phyloP scores from a whole-genome alignment of 2,888 invertebrate species.

The Amphimallon solstitiale region DNA sequence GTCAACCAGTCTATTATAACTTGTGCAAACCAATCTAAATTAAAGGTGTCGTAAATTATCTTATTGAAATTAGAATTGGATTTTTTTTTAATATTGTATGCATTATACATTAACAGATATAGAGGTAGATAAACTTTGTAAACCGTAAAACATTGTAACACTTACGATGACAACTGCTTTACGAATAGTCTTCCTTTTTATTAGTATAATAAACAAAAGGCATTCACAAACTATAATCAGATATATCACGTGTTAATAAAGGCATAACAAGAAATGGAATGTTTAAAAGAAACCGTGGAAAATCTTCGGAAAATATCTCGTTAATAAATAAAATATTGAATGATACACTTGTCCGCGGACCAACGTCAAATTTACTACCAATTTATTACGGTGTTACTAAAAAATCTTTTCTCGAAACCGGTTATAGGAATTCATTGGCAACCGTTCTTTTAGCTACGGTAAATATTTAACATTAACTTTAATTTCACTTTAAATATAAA shows the following conservation, averaged over 20 bases:
- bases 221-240: constrained; percentile 18
- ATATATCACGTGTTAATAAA: constrained; percentile 2
- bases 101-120: not conserved
- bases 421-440: constrained; percentile 21
- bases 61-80: no score
- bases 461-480: not conserved
- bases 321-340: constrained; percentile 26
- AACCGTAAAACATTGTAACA: constrained; percentile 17
- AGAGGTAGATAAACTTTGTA: constrained; percentile 8
- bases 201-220: constrained; percentile 9
- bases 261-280: constrained; percentile 6
- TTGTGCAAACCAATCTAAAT: no score
- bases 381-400: constrained; percentile 22
- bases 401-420: constrained; percentile 16
- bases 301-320: constrained; percentile 12
- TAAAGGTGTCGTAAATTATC: no score
- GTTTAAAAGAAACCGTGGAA: not conserved
- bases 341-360: constrained; percentile 16
- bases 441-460: constrained; percentile 11
- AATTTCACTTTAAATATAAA: constrained; percentile 8
- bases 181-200: not conserved
- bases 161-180: constrained; percentile 9
- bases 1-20: no score
- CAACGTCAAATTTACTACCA: constrained; percentile 27
- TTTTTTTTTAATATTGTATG: no score